Base-by-base conservation (phyloP, 2,888 invertebrate species). In the Pyrrhosoma nymphula region DNA sequence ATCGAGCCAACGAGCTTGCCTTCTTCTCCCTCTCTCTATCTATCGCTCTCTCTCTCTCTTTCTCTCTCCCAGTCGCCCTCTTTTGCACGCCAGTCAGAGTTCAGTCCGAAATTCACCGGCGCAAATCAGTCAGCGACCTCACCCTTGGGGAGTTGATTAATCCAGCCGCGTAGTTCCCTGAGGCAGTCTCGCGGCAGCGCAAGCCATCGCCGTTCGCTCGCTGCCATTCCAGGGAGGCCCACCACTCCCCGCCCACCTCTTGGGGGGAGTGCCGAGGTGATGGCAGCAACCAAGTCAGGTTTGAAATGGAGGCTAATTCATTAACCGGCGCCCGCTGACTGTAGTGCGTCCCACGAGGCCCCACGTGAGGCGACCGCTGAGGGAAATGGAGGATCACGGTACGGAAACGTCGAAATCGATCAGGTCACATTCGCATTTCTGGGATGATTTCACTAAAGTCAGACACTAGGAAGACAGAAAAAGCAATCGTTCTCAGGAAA, bases 251-350 rank as follows among this genome's bases (percentile, higher is more conserved):
- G 35, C 82, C 6, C 26, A 1, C 82, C 82, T 35, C 12, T 16
- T 14, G 35, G 82, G n/a, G 82, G n/a, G n/a, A n/a, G 30, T 35
- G 82, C 35, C 35, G 82, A 82, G 35, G 82, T 35, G 82, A 82
- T 82, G 82, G 82, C 35, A 82, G 82, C 3, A 35, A 16, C 82
- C 82, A 35, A 82, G 35, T 82, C 82, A 82, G 82, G 82, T 82
- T 82, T 35, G 82, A 82, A 82, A 82, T 14, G 26, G 82, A 82
- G 82, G 35, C 35, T 82, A 82, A 82, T 82, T 82, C 82, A 82
- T 82, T 82, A 82, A 35, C 30, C 23, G 26, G 12, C 82, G 16
- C 82, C 82, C 30, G 69, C 69, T 69, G 69, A 69, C 69, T 26
- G n/a, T 47, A 47, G 26, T 69, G 26, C 69, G 6, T 35, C 35